Conservation (phyloP, 2,113 vertebrate genomes). For the Varanus komodoensis region DNA sequence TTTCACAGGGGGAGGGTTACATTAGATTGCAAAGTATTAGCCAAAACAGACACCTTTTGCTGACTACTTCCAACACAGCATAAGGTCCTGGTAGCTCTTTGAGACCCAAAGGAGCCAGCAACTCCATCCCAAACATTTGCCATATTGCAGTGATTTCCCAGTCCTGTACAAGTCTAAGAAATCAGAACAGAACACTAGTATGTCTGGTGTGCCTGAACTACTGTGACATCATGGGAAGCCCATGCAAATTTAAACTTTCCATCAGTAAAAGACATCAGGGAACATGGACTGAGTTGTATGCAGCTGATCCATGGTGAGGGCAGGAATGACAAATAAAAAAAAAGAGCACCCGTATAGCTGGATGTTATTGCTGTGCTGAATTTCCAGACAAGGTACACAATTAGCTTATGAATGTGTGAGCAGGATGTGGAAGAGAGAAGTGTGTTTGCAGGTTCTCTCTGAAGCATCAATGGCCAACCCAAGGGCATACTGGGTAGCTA, state of each 20-base stretch:
- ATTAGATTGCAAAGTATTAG: not conserved
- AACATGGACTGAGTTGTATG: too few relatives aligned
- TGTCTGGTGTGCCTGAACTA: not conserved
- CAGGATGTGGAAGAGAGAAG: not conserved
- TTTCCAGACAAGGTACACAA: not conserved
- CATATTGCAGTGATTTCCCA: not conserved
- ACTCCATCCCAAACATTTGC: not conserved
- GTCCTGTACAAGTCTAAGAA: not conserved
- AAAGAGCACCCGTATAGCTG: not conserved
- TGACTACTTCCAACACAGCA: not conserved
- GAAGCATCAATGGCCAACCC: too few relatives aligned
- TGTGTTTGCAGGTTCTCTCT: not conserved
- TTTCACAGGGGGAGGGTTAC: not conserved
- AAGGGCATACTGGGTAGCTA: not conserved
- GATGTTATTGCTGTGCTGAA: not conserved
- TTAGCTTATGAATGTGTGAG: not conserved
- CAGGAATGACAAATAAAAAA: not conserved
- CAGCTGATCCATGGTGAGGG: not conserved
- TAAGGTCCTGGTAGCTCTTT: not conserved
- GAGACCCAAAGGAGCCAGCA: not conserved
- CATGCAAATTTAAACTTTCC: constrained; percentile 3
- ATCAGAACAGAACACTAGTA: too few relatives aligned
- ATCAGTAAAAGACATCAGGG: not conserved
- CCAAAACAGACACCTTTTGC: not conserved
- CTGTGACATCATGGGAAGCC: not conserved